Base-by-base conservation (phyloP, 2,797 vertebrate species). In the Pitangus sulphuratus region DNA sequence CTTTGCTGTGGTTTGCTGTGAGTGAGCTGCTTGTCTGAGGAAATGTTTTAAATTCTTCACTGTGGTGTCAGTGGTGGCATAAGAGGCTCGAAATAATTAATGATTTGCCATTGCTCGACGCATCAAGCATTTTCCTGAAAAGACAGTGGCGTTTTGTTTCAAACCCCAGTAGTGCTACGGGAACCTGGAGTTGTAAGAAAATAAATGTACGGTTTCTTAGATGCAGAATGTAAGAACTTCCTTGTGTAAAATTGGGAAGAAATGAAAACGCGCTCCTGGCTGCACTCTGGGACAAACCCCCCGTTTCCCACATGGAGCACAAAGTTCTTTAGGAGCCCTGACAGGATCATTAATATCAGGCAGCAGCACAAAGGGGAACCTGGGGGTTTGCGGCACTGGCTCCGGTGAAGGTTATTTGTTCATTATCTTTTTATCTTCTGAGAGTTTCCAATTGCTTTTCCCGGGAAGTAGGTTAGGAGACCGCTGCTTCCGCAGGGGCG, bases 351-450 rank as follows among this genome's bases (percentile, higher is more conserved):
- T 92, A 88, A 86, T 91, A 93, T 42, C 70, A 54, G 69, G 84
- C 89, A 72, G 56, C 93, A 54, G 9, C 77, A 62, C 83, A 54
- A 79, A 95, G 77, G 72, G 88, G 68, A 88, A 15, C 60, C 74
- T 15, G 30, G 62, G 65, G 54, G 13, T 84, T 69, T 82, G 93
- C 61, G 45, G 83, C 26, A 8, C 84, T 35, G 50, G 92, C 87
- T 66, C 2, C 68, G 9, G 65, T 28, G 90, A 84, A 94, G 95
- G 90, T 95, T 91, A 82, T 79, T 93, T 82, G 83, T 89, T 97
- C 86, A 51, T 91, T 87, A 87, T 66, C 90, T 69, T 66, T 84
- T 88, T 44, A 56, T 88, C 93, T 93, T 44, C 80, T 1, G 50
- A 74, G 89, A 79, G 77, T 66, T 93, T 15, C 83, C 94, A 57